A percentile compares a stretch with the other conserved stretches of the same genome.
Conservation (phyloP, 2,113 vertebrate species). For the Strigops habroptila region DNA sequence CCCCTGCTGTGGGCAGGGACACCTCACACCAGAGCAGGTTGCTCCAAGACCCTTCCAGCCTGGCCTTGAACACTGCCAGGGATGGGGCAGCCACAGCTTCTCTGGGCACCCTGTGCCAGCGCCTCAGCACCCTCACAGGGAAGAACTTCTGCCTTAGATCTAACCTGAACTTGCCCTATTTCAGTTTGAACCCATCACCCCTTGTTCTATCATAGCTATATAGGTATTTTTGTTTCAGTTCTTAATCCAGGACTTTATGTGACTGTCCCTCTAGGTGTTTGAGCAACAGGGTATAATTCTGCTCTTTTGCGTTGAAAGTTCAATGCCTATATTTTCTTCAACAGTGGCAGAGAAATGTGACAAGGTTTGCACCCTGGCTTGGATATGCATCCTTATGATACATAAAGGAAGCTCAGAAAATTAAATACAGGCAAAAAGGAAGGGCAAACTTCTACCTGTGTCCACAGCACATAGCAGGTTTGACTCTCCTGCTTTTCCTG, state of each 20-base stretch:
- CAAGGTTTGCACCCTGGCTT: background rate
- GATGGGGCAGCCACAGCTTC: background rate
- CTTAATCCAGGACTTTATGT: background rate
- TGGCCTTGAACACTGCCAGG: too few species aligned
- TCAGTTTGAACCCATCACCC: background rate
- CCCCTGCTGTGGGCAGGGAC: background rate
- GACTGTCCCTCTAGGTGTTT: background rate
- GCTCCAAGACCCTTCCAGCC: background rate
- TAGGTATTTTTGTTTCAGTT: background rate
- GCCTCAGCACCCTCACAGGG: background rate
- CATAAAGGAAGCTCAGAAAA: background rate
- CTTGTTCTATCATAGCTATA: background rate
- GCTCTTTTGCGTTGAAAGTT: background rate
- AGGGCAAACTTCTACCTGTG: background rate
- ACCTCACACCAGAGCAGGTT: background rate
- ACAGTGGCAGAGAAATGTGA: background rate
- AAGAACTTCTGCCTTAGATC: background rate
- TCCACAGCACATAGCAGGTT: background rate
- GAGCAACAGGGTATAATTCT: background rate
- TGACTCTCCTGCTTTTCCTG: background rate
- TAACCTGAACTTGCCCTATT: background rate
- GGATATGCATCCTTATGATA: background rate
- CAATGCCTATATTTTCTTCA: background rate
- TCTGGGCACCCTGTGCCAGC: background rate
- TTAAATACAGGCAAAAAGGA: background rate